Evolutionary conservation across 2,888 invertebrate genomes (phyloP), one percentile per base, ranked within the genome.

Genomic region (Anaspis maculata): DNA sequence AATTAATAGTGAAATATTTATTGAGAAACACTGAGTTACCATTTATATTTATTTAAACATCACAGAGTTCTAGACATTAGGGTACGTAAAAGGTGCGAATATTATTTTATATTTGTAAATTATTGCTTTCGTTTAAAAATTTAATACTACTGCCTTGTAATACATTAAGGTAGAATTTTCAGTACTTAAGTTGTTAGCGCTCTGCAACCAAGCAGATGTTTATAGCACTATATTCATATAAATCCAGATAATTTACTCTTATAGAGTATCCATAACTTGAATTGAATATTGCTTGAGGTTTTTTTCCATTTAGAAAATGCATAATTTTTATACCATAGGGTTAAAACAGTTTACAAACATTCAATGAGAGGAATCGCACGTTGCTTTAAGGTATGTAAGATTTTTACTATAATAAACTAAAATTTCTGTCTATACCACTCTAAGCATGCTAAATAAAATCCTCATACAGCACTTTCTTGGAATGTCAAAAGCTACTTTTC

Each of bases 281-380:
- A 29, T 37, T 35, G 32, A 35, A 37, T 22, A 30, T 26, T 30
- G 27, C 25, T 35, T 28, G 28, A 15, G 14, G 19, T 22, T 22
- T 12, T n/a, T 21, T 31, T 30, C 26, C 25, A 27, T 39, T 35
- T 32, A n/a, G n/a, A n/a, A n/a, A n/a, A n/a, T 24, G 22, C 15
- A 35, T 35, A 25, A 38, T 34, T 39, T 39, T 40, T 40, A 43
- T 46, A 41, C 39, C n/a, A 36, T 27, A 35, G 28, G 28, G 15
- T 42, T 32, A 33, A 45, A 45, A 49, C 48, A 45, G 46, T 49
- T 49, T 48, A 48, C 49, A 48, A 48, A 48, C 42, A 37, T 46
- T 43, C 37, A 41, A 43, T 41, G 42, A 46, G 39, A 37, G 39
- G 40, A 36, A 28, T 48, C 48, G 48, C 48, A 49, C 50, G 40